phyloP scores from a whole-genome alignment of 2,113 vertebrate genomes.

The Nerophis ophidion region DNA sequence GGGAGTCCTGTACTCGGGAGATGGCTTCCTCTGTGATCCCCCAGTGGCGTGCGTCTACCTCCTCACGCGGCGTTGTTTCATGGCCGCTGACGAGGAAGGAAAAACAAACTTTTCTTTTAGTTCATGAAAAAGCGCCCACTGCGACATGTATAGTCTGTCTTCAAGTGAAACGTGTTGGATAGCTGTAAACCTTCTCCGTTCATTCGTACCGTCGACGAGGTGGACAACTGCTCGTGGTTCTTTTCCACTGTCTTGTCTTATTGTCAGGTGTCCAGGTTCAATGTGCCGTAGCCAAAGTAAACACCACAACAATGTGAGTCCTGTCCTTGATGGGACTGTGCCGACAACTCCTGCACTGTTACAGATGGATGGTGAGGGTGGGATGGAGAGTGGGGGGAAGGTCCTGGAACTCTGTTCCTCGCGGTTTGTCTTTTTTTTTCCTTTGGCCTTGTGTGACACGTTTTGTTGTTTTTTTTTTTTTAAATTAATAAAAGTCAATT shows the following conservation, averaged over 20 bases:
- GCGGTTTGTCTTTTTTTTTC: conserved; percentile 84
- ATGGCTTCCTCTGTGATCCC: conserved; percentile 88
- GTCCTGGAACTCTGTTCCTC: conserved; percentile 85
- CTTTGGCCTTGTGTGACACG: conserved; percentile 87
- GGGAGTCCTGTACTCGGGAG: conserved; percentile 84
- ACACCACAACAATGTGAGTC: conserved; percentile 66
- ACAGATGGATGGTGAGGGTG: conserved; percentile 58
- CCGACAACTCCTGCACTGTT: conserved; percentile 73
- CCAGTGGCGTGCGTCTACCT: conserved; percentile 83
- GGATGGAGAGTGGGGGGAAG: conserved; percentile 42
- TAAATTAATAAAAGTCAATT: conserved; percentile 87
- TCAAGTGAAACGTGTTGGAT: conserved; percentile 62
- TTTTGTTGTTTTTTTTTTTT: too few species aligned
- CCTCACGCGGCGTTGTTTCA: conserved; percentile 86
- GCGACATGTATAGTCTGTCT: conserved; percentile 59
- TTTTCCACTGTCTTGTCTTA: conserved; percentile 61
- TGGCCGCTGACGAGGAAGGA: conserved; percentile 63
- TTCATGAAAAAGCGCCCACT: conserved; percentile 57
- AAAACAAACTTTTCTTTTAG: conserved; percentile 25
- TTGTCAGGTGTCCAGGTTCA: conserved; percentile 57
- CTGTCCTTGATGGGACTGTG: conserved; percentile 84
- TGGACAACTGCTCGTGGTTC: conserved; percentile 55
- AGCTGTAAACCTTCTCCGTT: conserved; percentile 57
- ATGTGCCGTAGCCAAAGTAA: conserved; percentile 62
- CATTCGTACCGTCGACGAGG: conserved; percentile 54